Conservation (phyloP, 1,140 invertebrate species). For the Camponotus pennsylvanicus region DNA sequence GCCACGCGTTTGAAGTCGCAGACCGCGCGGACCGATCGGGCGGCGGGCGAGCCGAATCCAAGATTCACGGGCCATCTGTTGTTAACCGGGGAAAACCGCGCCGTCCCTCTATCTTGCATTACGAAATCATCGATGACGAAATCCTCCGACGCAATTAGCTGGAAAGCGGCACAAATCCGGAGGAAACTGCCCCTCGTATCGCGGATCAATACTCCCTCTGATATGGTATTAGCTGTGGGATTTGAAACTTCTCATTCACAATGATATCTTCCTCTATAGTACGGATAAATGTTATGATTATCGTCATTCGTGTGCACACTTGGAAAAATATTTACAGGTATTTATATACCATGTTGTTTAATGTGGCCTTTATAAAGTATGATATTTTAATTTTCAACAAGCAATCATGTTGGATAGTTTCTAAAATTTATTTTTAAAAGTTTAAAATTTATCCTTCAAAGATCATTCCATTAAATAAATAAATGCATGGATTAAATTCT, state of each 20-base stretch:
- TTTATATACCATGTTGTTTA: not conserved
- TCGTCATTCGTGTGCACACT: not conserved
- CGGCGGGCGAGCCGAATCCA: slow-evolving; percentile 52
- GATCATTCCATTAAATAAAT: no score
- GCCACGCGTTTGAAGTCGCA: slow-evolving; percentile 62
- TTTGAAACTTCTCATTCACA: slow-evolving; percentile 11
- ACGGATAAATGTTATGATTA: slow-evolving; percentile 18
- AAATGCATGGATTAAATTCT: no score
- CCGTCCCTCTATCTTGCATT: slow-evolving; percentile 36
- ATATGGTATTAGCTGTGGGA: not conserved
- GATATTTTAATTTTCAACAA: not conserved
- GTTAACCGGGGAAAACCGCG: slow-evolving; percentile 26
- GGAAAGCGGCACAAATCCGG: slow-evolving; percentile 44
- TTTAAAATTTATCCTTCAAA: no score
- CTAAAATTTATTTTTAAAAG: no score
- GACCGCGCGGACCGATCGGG: slow-evolving; percentile 44
- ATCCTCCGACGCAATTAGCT: slow-evolving; percentile 47
- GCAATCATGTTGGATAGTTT: no score
- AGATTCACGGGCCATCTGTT: slow-evolving; percentile 73
- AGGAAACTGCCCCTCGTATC: slow-evolving; percentile 25
- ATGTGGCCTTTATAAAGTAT: not conserved
- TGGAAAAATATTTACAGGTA: not conserved
- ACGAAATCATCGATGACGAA: slow-evolving; percentile 60
- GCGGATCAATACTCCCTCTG: slow-evolving; percentile 34
- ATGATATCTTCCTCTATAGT: not conserved